Evolutionary conservation across 2,888 invertebrate species (phyloP).

Genomic region (Gymnocheta viridis): DNA sequence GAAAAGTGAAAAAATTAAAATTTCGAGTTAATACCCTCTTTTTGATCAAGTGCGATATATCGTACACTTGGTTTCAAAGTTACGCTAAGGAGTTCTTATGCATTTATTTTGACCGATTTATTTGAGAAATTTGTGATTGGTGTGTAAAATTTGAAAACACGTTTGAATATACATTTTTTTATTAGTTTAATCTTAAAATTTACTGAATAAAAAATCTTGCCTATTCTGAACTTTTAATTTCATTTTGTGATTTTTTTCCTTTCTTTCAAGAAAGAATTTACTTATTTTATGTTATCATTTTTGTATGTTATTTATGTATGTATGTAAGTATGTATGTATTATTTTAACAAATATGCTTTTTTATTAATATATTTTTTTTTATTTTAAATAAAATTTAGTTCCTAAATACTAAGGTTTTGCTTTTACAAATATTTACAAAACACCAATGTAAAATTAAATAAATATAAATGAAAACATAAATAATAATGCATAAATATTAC

Average conservation of each 20-base stretch:
- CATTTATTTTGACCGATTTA: slow-evolving; percentile 10
- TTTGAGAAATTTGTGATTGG: not conserved
- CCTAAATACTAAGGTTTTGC: slow-evolving; percentile 73
- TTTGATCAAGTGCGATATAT: too few species aligned
- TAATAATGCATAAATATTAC: slow-evolving; percentile 62
- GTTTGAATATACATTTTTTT: not conserved
- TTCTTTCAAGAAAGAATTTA: not conserved
- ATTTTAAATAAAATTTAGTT: slow-evolving; percentile 66
- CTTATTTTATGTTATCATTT: not conserved
- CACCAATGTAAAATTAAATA: slow-evolving; percentile 69
- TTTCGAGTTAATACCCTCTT: too few species aligned
- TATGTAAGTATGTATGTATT: slow-evolving; percentile 23
- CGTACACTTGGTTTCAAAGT: not conserved
- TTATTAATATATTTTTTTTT: slow-evolving; percentile 45
- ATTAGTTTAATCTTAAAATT: slow-evolving; percentile 6
- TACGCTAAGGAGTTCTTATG: not conserved
- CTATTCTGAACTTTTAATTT: slow-evolving; percentile 32
- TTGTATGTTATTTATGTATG: not conserved
- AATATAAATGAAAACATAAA: slow-evolving; percentile 60
- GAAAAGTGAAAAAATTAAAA: too few species aligned
- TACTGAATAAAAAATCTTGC: slow-evolving; percentile 29
- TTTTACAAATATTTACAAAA: slow-evolving; percentile 80
- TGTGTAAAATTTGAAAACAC: not conserved
- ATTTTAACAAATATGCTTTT: slow-evolving; percentile 10
- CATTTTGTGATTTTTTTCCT: not conserved